Conservation (phyloP, 2,888 invertebrate species). For the Drosophila anomelani region DNA sequence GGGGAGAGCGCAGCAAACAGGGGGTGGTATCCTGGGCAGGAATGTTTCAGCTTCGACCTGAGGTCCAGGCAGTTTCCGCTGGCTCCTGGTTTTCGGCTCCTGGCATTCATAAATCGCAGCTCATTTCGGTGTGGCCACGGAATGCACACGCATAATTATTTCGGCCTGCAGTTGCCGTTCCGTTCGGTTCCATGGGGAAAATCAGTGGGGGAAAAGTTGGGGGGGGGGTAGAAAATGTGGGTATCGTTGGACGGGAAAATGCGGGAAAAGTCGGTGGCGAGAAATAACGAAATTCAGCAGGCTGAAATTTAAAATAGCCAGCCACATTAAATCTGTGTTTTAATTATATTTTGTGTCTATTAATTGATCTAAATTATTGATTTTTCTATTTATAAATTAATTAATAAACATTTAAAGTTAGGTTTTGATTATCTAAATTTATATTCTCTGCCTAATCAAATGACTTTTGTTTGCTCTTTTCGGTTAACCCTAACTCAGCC, state of each 20-base stretch:
- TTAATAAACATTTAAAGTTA: neutral
- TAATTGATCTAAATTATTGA: neutral
- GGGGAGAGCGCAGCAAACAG: neutral
- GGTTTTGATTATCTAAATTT: neutral
- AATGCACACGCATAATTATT: conserved; percentile 81
- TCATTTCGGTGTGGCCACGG: conserved; percentile 80
- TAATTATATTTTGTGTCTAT: neutral
- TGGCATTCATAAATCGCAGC: conserved; percentile 79
- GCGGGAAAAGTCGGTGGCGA: neutral
- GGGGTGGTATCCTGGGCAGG: conserved; percentile 17
- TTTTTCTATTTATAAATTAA: neutral
- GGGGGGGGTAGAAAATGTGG: conserved; percentile 3
- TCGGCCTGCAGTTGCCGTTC: conserved; percentile 63
- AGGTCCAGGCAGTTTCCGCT: conserved; percentile 31
- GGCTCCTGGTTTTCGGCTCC: conserved; percentile 33
- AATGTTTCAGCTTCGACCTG: conserved; percentile 38
- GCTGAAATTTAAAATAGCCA: conserved; percentile 4
- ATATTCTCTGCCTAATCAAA: conserved; percentile 1
- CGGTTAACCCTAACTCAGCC: conserved; percentile 68
- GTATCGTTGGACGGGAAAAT: neutral
- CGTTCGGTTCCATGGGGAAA: conserved; percentile 12
- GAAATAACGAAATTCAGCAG: neutral
- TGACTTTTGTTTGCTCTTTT: neutral
- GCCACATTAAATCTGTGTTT: neutral
- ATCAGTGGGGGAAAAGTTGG: neutral